A percentile compares a stretch with the other conserved stretches of the same genome.
These are phyloP conservation scores for Drosophila borborema DNA, from an alignment of 2,888 invertebrate species.

Conservation along the genomic window DNA sequence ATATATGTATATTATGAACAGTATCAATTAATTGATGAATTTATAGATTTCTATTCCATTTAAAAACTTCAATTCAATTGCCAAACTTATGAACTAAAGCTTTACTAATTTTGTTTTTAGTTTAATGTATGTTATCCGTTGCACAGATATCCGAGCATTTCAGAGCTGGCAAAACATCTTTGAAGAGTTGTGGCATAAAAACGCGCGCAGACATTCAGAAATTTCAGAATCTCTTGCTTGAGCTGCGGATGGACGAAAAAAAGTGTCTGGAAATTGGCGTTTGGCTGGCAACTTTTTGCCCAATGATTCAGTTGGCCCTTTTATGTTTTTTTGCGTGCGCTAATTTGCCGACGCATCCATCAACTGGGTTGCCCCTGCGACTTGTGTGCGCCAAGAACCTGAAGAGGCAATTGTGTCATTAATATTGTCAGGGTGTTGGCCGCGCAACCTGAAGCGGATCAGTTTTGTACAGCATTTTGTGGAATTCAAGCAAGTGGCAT, in stretches of 20 bases:
- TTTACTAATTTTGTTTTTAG: neutral
- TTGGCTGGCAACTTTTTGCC: slow-evolving; percentile 65
- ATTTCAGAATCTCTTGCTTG: slow-evolving; percentile 59
- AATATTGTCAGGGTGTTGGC: slow-evolving; percentile 55
- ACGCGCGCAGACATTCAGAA: slow-evolving; percentile 78
- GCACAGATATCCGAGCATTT: slow-evolving; percentile 18
- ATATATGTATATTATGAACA: too few relatives aligned
- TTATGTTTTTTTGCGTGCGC: slow-evolving; percentile 63
- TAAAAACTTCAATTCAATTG: neutral
- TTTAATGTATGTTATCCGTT: neutral
- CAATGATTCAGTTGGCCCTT: slow-evolving; percentile 27
- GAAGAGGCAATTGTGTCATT: slow-evolving; percentile 53
- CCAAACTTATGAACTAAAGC: neutral
- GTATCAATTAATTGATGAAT: too few relatives aligned
- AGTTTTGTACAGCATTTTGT: slow-evolving; percentile 27
- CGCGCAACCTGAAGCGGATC: slow-evolving; percentile 44
- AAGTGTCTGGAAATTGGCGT: slow-evolving; percentile 71
- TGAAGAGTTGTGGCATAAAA: slow-evolving; percentile 59
- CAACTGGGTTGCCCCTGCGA: slow-evolving; percentile 41
- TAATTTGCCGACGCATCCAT: slow-evolving; percentile 79
- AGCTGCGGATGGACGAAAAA: slow-evolving; percentile 46
- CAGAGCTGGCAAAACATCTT: slow-evolving; percentile 34
- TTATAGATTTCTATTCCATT: neutral
- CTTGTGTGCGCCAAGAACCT: slow-evolving; percentile 11
- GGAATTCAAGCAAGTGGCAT: slow-evolving; percentile 50